Percentiles rank a stretch among this genome's conserved stretches.
Evolutionary conservation across 2,888 invertebrate genomes (phyloP).

Genomic region (Drosophila paracracens): DNA sequence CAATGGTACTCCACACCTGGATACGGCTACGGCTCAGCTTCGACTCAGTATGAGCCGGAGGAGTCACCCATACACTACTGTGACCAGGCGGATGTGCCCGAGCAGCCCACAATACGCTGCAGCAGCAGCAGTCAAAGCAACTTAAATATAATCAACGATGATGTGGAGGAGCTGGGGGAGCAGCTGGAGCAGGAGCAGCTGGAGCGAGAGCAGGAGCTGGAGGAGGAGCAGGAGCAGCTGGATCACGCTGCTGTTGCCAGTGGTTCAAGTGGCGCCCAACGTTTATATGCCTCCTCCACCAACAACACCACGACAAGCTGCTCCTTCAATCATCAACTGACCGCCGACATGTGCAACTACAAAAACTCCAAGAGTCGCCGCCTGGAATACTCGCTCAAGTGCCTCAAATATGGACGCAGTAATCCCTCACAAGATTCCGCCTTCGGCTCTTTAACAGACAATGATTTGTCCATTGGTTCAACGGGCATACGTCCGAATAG

Average conservation of each 20-base stretch:
- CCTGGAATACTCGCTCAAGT: conserved; percentile 85
- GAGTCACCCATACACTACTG: conserved; percentile 85
- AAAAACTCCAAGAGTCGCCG: conserved; percentile 85
- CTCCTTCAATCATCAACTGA: conserved; percentile 83
- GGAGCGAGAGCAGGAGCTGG: conserved; percentile 17
- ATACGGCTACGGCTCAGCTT: conserved; percentile 31
- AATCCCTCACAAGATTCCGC: conserved; percentile 85
- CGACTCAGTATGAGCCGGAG: conserved; percentile 76
- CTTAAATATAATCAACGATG: conserved; percentile 62
- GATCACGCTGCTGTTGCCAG: conserved; percentile 62
- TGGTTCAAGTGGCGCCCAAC: conserved; percentile 53
- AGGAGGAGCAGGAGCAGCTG: conserved; percentile 23
- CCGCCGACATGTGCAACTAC: conserved; percentile 84
- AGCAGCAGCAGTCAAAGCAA: conserved; percentile 74
- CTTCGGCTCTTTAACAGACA: conserved; percentile 85
- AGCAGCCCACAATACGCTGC: conserved; percentile 71
- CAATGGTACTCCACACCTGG: conserved; percentile 60
- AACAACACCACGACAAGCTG: conserved; percentile 23
- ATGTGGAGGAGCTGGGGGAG: conserved; percentile 28
- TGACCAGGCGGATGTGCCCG: conserved; percentile 83
- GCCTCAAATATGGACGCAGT: conserved; percentile 84
- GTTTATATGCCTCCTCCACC: conserved; percentile 46
- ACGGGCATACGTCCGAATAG: conserved; percentile 85
- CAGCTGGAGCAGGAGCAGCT: conserved; percentile 5
- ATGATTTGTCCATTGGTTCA: conserved; percentile 84